Conservation (phyloP, 2,888 invertebrate species). For the Sinohyriopsis cumingii region DNA sequence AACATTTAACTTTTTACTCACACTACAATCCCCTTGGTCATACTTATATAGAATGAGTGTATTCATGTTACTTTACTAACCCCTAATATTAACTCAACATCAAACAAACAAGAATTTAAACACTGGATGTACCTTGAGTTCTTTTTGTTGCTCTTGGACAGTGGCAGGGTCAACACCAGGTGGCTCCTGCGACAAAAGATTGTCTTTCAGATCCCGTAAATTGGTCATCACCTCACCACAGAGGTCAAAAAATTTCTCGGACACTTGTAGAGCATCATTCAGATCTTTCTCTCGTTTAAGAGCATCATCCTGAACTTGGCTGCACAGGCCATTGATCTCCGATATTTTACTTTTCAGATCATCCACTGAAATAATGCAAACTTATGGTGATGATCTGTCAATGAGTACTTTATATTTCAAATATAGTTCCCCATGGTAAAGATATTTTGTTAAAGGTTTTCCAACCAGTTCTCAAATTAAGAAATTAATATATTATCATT, state of each 20-base stretch:
- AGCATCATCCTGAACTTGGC: conserved; percentile 50
- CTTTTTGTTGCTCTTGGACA: conserved; percentile 68
- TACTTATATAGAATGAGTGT: no score
- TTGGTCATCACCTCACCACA: conserved; percentile 63
- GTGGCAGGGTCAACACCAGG: conserved; percentile 67
- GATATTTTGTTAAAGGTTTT: conserved; percentile 1
- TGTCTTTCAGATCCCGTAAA: conserved; percentile 69
- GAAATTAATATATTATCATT: no score
- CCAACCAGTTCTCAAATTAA: no score
- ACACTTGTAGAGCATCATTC: conserved; percentile 56
- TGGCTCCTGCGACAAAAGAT: conserved; percentile 67
- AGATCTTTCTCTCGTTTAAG: conserved; percentile 55
- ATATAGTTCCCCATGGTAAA: neutral
- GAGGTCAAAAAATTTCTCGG: conserved; percentile 64
- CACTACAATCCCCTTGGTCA: no score
- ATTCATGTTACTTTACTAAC: no score
- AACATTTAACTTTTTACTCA: no score
- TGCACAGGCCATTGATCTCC: conserved; percentile 58
- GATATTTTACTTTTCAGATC: conserved; percentile 64
- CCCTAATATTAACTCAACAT: no score
- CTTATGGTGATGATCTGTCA: neutral
- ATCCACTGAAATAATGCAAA: conserved; percentile 48
- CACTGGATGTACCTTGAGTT: conserved; percentile 57
- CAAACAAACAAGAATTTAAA: no score
- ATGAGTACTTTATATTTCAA: neutral